Conservation (phyloP, 1,140 invertebrate species). For the Oedothorax gibbosus region DNA sequence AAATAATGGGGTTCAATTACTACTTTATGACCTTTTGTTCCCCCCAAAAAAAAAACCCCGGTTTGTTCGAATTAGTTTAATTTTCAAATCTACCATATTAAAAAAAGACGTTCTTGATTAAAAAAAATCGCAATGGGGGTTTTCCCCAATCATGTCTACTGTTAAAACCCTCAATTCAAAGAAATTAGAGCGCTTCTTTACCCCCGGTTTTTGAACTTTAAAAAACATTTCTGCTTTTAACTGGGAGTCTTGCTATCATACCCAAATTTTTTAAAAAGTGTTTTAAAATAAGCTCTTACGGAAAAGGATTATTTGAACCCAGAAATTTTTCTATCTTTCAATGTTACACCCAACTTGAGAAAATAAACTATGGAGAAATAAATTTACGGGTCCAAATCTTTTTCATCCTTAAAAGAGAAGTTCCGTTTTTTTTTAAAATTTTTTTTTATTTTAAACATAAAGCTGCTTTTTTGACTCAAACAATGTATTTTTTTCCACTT, state of each 20-base stretch:
- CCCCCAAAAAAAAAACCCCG: constrained; percentile 15
- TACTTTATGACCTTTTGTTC: not conserved
- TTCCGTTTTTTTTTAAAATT: not conserved
- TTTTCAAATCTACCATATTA: constrained; percentile 36
- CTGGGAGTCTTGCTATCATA: not conserved
- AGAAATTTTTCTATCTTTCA: constrained; percentile 4
- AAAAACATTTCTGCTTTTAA: constrained; percentile 22
- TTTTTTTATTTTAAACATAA: constrained; percentile 8
- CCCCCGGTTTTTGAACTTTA: constrained; percentile 8
- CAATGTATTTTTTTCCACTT: constrained; percentile 23
- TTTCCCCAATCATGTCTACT: constrained; percentile 18
- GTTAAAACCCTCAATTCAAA: not conserved
- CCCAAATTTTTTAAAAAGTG: constrained; percentile 30
- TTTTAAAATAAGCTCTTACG: constrained; percentile 21
- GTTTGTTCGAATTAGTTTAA: constrained; percentile 30
- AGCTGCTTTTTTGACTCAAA: constrained; percentile 1
- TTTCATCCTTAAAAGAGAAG: not conserved
- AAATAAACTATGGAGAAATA: constrained; percentile 25
- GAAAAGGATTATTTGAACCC: constrained; percentile 15
- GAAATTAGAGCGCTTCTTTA: not conserved
- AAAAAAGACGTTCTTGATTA: constrained; percentile 1
- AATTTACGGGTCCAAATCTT: constrained; percentile 1
- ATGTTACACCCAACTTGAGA: constrained; percentile 18
- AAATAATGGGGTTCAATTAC: not conserved
- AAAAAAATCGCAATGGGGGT: constrained; percentile 8